phyloP scores from a whole-genome alignment of 2,888 invertebrate species.

The Macrosoma leucophasiata region DNA sequence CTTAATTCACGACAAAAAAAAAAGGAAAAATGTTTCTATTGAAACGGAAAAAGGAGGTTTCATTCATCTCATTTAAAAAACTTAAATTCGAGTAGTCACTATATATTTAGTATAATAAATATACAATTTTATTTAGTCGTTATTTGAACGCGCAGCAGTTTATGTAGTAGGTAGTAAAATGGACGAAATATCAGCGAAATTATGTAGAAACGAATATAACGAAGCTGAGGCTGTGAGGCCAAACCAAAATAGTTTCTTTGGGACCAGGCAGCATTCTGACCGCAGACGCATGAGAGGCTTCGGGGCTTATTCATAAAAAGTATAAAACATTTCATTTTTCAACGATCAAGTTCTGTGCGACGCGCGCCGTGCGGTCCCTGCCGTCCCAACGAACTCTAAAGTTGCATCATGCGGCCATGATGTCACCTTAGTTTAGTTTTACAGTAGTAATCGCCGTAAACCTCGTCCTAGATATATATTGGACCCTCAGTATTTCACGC shows the following conservation, averaged over 20 bases:
- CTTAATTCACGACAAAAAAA: too few relatives aligned
- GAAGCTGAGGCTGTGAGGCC: slow-evolving; percentile 63
- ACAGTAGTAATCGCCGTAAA: slow-evolving; percentile 46
- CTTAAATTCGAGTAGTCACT: too few relatives aligned
- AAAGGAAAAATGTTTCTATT: too few relatives aligned
- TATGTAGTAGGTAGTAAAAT: slow-evolving; percentile 34
- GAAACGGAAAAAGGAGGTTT: too few relatives aligned
- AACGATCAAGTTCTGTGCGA: slow-evolving; percentile 13
- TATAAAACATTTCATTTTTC: too few relatives aligned
- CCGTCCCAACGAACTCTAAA: slow-evolving; percentile 44
- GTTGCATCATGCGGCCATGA: slow-evolving; percentile 74
- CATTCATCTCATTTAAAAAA: too few relatives aligned
- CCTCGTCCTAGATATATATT: slow-evolving; percentile 29
- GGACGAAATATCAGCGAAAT: slow-evolving; percentile 42
- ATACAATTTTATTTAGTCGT: too few relatives aligned
- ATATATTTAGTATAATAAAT: too few relatives aligned
- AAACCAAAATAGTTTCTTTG: slow-evolving; percentile 53
- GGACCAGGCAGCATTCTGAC: slow-evolving; percentile 28
- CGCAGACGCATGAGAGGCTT: slow-evolving; percentile 3
- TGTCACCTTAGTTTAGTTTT: slow-evolving; percentile 56
- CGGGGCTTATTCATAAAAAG: too few relatives aligned
- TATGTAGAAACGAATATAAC: slow-evolving; percentile 50
- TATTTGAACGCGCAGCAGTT: too few relatives aligned
- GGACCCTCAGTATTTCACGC: slow-evolving; percentile 23
- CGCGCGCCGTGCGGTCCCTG: slow-evolving; percentile 29